Evolutionary conservation across 1,140 invertebrate genomes (phyloP).

Genomic region (Drosophila saltans): DNA sequence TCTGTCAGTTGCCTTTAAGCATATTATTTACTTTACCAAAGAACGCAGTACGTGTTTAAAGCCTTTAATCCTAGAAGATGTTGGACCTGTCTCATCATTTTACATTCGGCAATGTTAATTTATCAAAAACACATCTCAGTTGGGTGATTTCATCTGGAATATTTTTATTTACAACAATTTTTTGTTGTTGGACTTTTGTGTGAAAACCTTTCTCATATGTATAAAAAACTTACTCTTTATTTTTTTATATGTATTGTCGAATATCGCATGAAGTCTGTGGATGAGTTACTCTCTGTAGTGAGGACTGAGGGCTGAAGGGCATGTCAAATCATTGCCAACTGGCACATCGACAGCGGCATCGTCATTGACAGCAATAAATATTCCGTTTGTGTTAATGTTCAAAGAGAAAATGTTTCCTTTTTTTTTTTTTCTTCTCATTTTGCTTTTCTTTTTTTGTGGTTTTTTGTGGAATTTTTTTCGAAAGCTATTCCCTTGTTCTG

Average conservation of each 20-base stretch:
- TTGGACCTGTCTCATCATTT: not conserved
- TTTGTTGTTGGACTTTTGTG: slow-evolving; percentile 7
- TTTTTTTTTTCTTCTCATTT: not conserved
- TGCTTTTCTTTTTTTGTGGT: slow-evolving; percentile 8
- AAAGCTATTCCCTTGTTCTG: slow-evolving; percentile 16
- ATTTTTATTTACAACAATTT: slow-evolving; percentile 19
- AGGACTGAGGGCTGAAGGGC: not conserved
- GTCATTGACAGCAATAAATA: slow-evolving; percentile 58
- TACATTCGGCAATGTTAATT: slow-evolving; percentile 34
- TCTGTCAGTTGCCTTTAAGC: slow-evolving; percentile 31
- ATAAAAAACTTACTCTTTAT: not conserved
- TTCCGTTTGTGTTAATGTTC: slow-evolving; percentile 52
- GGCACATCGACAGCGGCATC: slow-evolving; percentile 11
- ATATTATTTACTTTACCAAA: slow-evolving; percentile 50
- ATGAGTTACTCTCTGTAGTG: not conserved
- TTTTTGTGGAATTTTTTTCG: slow-evolving; percentile 7
- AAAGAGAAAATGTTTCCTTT: slow-evolving; percentile 50
- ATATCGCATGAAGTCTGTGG: slow-evolving; percentile 5
- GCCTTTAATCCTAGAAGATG: slow-evolving; percentile 28
- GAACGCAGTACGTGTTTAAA: slow-evolving; percentile 26
- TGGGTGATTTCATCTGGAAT: slow-evolving; percentile 17
- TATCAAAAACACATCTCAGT: slow-evolving; percentile 53
- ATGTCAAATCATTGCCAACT: slow-evolving; percentile 15
- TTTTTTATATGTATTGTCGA: slow-evolving; percentile 1
- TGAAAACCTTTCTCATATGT: slow-evolving; percentile 23